A percentile compares a stretch with the other conserved stretches of the same genome.
Conservation (phyloP, 2,888 invertebrate genomes). For the Erebia ligea region DNA sequence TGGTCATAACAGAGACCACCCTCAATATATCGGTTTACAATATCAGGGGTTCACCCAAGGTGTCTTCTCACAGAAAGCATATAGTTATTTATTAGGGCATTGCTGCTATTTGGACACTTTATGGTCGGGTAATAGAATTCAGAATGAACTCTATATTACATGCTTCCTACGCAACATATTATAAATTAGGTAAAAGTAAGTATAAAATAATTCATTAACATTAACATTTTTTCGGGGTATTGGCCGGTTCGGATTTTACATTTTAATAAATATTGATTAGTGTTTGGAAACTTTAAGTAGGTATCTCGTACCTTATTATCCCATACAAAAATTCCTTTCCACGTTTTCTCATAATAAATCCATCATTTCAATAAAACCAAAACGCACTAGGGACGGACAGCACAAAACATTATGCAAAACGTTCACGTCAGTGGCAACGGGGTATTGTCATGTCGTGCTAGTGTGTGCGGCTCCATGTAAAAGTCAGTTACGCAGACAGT, state of each 20-base stretch:
- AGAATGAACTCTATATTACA: constrained; percentile 23
- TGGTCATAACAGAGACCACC: constrained; percentile 57
- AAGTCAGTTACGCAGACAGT: too few relatives aligned
- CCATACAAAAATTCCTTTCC: too few relatives aligned
- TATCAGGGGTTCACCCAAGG: constrained; percentile 21
- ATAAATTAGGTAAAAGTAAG: constrained; percentile 22
- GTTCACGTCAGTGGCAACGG: too few relatives aligned
- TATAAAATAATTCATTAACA: constrained; percentile 24
- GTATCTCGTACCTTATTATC: neutral
- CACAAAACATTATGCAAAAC: too few relatives aligned
- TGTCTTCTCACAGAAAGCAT: constrained; percentile 38
- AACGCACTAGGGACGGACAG: too few relatives aligned
- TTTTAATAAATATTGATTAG: constrained; percentile 10
- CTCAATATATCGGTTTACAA: constrained; percentile 54
- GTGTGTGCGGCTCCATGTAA: too few relatives aligned
- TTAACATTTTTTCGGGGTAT: constrained; percentile 15
- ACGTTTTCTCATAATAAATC: too few relatives aligned
- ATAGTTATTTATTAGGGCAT: constrained; percentile 52
- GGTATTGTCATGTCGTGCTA: too few relatives aligned
- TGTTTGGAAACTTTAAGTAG: neutral
- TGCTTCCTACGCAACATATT: constrained; percentile 30
- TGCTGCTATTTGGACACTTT: constrained; percentile 28
- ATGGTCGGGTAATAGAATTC: constrained; percentile 23
- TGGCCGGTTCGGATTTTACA: constrained; percentile 13
- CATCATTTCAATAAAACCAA: too few relatives aligned